These are phyloP conservation scores for Montifringilla adamsi DNA, from an alignment of 2,113 vertebrate species.

Conservation along the genomic window DNA sequence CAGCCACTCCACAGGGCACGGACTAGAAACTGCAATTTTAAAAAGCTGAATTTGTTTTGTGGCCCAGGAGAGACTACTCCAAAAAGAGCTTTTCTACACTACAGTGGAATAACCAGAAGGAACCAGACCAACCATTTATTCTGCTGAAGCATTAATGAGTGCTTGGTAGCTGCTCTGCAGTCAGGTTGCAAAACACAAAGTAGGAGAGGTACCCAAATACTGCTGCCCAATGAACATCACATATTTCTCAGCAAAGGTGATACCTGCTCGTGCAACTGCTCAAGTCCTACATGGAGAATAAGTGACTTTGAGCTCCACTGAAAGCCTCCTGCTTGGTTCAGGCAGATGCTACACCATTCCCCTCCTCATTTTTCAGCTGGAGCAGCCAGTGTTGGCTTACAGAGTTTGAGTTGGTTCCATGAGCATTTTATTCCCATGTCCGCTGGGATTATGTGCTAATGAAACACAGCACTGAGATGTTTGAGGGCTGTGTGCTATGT, in stretches of 20 bases:
- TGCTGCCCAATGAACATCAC: neutral
- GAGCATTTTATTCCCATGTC: neutral
- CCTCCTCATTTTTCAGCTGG: neutral
- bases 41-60: neutral
- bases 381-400: neutral
- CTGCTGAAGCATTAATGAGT: neutral
- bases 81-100: neutral
- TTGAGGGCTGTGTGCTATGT: neutral
- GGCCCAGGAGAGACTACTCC: neutral
- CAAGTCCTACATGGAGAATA: accelerated
- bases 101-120: neutral
- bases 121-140: neutral
- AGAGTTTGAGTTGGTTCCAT: neutral
- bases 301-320: neutral
- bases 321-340: neutral
- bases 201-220: neutral
- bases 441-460: constrained; percentile 36
- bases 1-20: neutral
- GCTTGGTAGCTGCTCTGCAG: neutral
- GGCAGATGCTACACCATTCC: neutral
- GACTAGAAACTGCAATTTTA: neutral
- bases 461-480: constrained; percentile 4
- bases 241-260: accelerated
- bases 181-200: neutral
- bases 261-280: neutral